Evolutionary conservation across 2,113 vertebrate species (phyloP), one percentile per base, ranked within the genome.

Genomic region (Myrmecobius fasciatus): DNA sequence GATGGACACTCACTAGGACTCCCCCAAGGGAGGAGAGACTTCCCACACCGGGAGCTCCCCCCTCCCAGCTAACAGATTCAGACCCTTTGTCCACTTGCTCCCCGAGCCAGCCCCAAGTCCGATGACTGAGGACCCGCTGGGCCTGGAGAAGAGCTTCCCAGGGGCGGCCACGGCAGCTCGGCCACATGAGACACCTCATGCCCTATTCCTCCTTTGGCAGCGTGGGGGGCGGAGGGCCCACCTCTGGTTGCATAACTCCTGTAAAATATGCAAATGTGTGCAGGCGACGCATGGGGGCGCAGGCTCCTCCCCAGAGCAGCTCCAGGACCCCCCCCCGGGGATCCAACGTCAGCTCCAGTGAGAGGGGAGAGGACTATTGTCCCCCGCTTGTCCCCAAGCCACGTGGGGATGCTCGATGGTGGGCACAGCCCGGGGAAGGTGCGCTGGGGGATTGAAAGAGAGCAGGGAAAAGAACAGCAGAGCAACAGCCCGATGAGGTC

Each of bases 281-380:
- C 6, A 43, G 3, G 25, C 3, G 60, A 7, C 49, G 10, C 91
- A 91, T 93, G 52, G 46, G 53, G 48, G 75, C 47, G 54, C 60
- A 89, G 31, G 36, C 6, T 75, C n/a, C 1, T n/a, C 89, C 51
- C 52, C 47, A 25, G 26, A 10, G 28, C 7, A 26, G 60, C 20
- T 24, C 92, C 14, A 43, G 9, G n/a, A 47, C 14, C 92, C 0
- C 89, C 26, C 48, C 89, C 83, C n/a, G 52, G 48, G 89, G 60
- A 67, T 88, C 92, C 96, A 92, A 93, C 60, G 89, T 95, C 56
- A 46, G 47, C 89, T 93, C 94, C 93, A 91, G 95, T 93, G 96
- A 94, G 94, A 67, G 1, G 10, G 1, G 95, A 93, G 95, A 97
- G 95, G 97, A 97, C 97, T 94, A 97, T 92, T 7, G 43, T 96